A percentile compares a stretch with the other conserved stretches of the same genome.
These are phyloP conservation scores for Melanostoma scalare DNA, from an alignment of 2,888 invertebrate species.

Conservation along the genomic window DNA sequence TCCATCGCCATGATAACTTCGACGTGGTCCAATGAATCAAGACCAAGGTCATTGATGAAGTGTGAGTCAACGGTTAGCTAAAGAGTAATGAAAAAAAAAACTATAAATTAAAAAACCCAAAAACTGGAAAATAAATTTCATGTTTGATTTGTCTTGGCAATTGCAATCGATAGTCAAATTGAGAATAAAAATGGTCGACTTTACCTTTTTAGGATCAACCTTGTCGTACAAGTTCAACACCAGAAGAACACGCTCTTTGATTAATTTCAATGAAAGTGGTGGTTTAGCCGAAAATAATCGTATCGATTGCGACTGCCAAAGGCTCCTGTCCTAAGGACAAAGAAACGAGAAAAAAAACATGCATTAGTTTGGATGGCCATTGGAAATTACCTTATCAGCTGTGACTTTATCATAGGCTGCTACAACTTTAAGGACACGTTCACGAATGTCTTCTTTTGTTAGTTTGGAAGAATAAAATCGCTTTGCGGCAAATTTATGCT, in stretches of 20 bases:
- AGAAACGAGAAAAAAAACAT: constrained; percentile 78
- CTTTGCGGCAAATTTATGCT: constrained; percentile 55
- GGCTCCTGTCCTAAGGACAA: constrained; percentile 79
- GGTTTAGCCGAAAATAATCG: constrained; percentile 89
- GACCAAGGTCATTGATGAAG: constrained; percentile 97
- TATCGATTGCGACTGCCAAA: constrained; percentile 84
- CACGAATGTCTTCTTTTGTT: constrained; percentile 86
- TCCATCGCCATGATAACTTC: constrained; percentile 99
- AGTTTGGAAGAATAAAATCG: constrained; percentile 79
- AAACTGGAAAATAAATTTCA: not conserved
- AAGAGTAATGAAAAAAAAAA: constrained; percentile 74
- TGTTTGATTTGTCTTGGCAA: constrained; percentile 62
- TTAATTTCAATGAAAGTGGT: constrained; percentile 91
- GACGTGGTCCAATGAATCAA: constrained; percentile 99
- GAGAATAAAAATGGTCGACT: constrained; percentile 69
- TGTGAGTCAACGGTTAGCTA: constrained; percentile 96
- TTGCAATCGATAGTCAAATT: constrained; percentile 71
- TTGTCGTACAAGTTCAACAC: constrained; percentile 99
- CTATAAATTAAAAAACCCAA: not conserved
- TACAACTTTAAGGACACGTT: constrained; percentile 93
- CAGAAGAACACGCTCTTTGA: constrained; percentile 94
- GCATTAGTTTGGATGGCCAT: constrained; percentile 74
- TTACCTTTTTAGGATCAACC: constrained; percentile 96
- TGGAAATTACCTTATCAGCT: constrained; percentile 88
- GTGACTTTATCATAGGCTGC: constrained; percentile 94